Evolutionary conservation across 30 jellyfish, hydroid and myxozoan genomes (phyloP), one percentile per base, ranked within the genome.

Genomic region (Hydractinia symbiolongicarpus): DNA sequence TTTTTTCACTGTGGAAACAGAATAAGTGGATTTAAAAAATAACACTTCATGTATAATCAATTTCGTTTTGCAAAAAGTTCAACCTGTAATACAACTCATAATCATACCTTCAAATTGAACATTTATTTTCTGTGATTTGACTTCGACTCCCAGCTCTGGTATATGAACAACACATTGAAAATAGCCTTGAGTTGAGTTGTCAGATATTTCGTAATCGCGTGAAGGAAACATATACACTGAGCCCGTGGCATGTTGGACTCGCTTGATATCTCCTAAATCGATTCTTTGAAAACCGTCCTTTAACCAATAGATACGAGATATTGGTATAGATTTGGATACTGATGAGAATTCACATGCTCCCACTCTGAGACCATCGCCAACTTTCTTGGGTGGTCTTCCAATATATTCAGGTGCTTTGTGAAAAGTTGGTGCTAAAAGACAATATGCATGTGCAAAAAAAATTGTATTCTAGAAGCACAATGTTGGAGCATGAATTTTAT

Each of bases 71-170:
- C 44, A 30, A 30, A 30, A 30, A 30, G 44, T 30, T 30, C 44
- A 30, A 30, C 44, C 44, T 30, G 1, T 30, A 30, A 30, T 30
- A 30, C 44, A 30, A 30, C 44, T 30, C 44, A 30, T 30, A 2
- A 30, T 30, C 40, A n/a, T 64, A 64, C 74, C 74, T 64, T 7
- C 52, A 13, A 64, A 64, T 64, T 64, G 19, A 6, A 64, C 74
- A 64, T 64, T 51, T n/a, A 64, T 64, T 64, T 51, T 7, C 40
- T 64, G 52, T 64, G 74, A 64, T 64, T 64, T 64, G 52, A 64
- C 74, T 64, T 64, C 74, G 19, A 6, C 52, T n/a, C 40, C 40
- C 9, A 64, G 74, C 8, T 64, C 9, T 64, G 74, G 74, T 7
- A 64, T 51, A 64, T 64, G 40, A 7, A 64, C 40, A 6, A 64